phyloP scores from a whole-genome alignment of 2,113 vertebrate species.

The Semnornis frantzii region DNA sequence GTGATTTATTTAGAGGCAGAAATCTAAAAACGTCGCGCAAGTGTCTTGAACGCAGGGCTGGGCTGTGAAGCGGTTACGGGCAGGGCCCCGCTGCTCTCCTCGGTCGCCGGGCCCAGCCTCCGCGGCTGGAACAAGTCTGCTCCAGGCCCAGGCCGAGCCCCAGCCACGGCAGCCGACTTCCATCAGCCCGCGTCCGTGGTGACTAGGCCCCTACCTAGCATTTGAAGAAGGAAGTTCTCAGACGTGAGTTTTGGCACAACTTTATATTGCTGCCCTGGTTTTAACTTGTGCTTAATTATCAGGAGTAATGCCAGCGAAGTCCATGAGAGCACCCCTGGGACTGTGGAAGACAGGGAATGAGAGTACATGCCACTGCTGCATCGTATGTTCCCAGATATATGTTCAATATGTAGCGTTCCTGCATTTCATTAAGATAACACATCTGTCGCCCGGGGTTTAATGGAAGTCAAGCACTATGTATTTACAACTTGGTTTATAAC shows the following conservation, averaged over 20 bases:
- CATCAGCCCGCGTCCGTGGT: rapidly evolving
- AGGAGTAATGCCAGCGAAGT: not conserved
- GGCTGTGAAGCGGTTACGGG: not conserved
- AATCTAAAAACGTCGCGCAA: not conserved
- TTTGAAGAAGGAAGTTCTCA: rapidly evolving
- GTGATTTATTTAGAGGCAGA: not conserved
- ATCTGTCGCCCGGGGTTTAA: not conserved
- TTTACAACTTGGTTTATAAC: not conserved
- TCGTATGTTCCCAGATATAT: rapidly evolving
- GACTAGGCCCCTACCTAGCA: rapidly evolving
- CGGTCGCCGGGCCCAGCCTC: too few species aligned
- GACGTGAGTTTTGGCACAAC: rapidly evolving
- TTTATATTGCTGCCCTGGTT: not conserved
- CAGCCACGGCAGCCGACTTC: rapidly evolving
- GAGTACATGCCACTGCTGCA: rapidly evolving
- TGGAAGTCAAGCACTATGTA: not conserved
- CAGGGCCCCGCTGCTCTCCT: not conserved
- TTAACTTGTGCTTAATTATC: not conserved
- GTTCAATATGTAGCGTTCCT: too few species aligned
- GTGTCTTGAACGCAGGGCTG: not conserved
- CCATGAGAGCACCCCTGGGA: not conserved
- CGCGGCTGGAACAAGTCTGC: too few species aligned
- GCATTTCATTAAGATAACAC: rapidly evolving
- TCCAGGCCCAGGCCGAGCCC: too few species aligned
- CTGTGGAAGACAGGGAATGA: rapidly evolving